phyloP scores from a whole-genome alignment of 2,888 invertebrate genomes.

The Abrostola tripartita region DNA sequence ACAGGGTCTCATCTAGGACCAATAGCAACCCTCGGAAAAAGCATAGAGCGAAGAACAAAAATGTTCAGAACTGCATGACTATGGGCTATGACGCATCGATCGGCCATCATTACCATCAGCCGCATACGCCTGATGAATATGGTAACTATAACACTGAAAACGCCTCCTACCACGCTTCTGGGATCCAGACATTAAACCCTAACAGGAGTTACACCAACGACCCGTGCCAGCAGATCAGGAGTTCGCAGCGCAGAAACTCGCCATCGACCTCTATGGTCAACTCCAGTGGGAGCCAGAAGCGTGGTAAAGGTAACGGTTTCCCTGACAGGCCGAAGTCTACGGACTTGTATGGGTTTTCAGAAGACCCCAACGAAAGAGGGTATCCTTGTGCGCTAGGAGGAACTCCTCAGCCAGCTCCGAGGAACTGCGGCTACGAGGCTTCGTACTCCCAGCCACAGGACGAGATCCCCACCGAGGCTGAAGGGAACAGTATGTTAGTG shows the following conservation, averaged over 20 bases:
- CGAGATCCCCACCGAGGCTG: constrained; percentile 82
- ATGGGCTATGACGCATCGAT: constrained; percentile 88
- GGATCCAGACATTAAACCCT: constrained; percentile 85
- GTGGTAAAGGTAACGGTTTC: constrained; percentile 84
- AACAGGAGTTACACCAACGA: constrained; percentile 85
- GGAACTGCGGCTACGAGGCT: constrained; percentile 84
- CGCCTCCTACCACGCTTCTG: constrained; percentile 86
- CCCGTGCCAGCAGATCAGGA: constrained; percentile 75
- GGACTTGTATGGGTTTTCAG: constrained; percentile 88
- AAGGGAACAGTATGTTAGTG: constrained; percentile 93
- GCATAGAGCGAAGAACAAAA: constrained; percentile 84
- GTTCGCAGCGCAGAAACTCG: constrained; percentile 82
- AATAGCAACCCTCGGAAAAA: constrained; percentile 87
- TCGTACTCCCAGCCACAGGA: constrained; percentile 88
- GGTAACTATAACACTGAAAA: constrained; percentile 85
- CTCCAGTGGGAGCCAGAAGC: constrained; percentile 85
- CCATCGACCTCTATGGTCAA: constrained; percentile 82
- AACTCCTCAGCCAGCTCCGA: constrained; percentile 85
- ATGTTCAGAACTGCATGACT: constrained; percentile 88
- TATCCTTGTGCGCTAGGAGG: constrained; percentile 81
- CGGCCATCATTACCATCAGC: constrained; percentile 86
- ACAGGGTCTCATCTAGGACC: constrained; percentile 84
- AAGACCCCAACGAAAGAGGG: constrained; percentile 80
- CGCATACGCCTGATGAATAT: constrained; percentile 85
- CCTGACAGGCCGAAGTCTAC: constrained; percentile 90